These are phyloP conservation scores for Siphonodentalium dalli DNA, from an alignment of 2,888 invertebrate species.

Conservation along the genomic window DNA sequence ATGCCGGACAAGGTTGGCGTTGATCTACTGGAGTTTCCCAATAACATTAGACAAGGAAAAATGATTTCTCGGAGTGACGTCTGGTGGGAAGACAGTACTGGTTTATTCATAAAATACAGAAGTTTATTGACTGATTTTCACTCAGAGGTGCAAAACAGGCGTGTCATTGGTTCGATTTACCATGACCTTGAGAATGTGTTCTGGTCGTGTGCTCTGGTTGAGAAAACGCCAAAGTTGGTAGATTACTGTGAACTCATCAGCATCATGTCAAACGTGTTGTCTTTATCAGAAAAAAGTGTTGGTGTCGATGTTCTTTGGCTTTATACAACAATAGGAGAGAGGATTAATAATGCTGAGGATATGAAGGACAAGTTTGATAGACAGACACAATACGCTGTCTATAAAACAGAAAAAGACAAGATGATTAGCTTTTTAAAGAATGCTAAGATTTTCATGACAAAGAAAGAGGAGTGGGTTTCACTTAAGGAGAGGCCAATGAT, in stretches of 20 bases:
- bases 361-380: no score
- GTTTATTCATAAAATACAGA: slow-evolving; percentile 47
- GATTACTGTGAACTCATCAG: slow-evolving; percentile 48
- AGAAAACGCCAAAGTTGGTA: slow-evolving; percentile 34
- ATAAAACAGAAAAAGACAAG: not conserved
- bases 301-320: slow-evolving; percentile 37
- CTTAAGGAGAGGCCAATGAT: slow-evolving; percentile 53
- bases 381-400: no score
- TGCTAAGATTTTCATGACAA: slow-evolving; percentile 48
- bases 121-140: slow-evolving; percentile 37
- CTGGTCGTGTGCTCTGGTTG: slow-evolving; percentile 32
- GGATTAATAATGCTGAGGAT: slow-evolving; percentile 13
- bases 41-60: slow-evolving; percentile 31
- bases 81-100: slow-evolving; percentile 54
- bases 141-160: slow-evolving; percentile 37
- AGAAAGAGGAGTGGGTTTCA: slow-evolving; percentile 45
- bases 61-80: slow-evolving; percentile 50
- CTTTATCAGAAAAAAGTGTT: slow-evolving; percentile 30
- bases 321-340: slow-evolving; percentile 38
- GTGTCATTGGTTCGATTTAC: slow-evolving; percentile 29
- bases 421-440: not conserved
- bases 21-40: not conserved
- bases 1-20: slow-evolving; percentile 30
- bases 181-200: slow-evolving; percentile 28
- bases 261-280: slow-evolving; percentile 33